phyloP scores from a whole-genome alignment of 2,797 vertebrate genomes.

The Rhynchotus rufescens region DNA sequence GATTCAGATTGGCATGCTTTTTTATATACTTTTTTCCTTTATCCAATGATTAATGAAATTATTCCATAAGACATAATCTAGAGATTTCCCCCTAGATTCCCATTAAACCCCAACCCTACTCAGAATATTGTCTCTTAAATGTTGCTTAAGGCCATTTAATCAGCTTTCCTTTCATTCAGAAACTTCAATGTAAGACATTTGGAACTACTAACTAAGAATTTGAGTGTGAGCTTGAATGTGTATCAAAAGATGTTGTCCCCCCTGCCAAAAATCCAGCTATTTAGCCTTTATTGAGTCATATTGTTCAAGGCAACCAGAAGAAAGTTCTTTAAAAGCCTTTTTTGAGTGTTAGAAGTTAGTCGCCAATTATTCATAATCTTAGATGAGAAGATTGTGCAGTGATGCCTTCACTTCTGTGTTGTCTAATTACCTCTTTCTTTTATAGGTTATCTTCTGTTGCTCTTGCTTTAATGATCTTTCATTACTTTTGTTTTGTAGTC shows the following conservation, averaged over 20 bases:
- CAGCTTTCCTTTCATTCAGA: neutral
- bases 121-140: neutral
- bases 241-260: neutral
- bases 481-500: neutral
- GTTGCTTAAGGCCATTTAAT: neutral
- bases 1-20: neutral
- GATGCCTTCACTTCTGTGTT: neutral
- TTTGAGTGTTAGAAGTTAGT: neutral
- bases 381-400: neutral
- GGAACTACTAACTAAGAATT: neutral
- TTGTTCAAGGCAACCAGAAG: neutral
- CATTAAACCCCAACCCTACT: neutral
- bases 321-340: neutral
- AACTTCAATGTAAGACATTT: neutral
- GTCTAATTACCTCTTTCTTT: rapidly evolving
- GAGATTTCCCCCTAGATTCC: neutral
- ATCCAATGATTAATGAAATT: slow-evolving; percentile 3
- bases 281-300: neutral
- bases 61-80: neutral
- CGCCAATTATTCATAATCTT: neutral
- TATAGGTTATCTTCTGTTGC: neutral
- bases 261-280: too few species aligned
- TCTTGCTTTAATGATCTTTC: neutral
- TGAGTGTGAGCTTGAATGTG: neutral
- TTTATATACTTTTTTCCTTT: neutral